Percentiles rank a stretch among this genome's conserved stretches.
Evolutionary conservation across 2,113 vertebrate species (phyloP).

Genomic region (Tretioscincus oriximinensis): DNA sequence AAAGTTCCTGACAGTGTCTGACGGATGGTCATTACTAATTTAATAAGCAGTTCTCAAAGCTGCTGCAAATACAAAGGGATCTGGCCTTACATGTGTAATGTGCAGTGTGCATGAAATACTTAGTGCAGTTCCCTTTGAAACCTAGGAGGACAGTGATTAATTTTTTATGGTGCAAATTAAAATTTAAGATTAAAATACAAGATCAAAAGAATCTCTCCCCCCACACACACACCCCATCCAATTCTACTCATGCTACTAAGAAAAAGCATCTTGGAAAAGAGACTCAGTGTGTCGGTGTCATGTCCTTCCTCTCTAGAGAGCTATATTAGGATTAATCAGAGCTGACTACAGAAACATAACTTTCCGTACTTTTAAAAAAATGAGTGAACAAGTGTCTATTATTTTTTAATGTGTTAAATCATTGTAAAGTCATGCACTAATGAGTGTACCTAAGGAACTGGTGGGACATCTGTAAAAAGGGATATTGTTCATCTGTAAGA

Average conservation of each 20-base stretch:
- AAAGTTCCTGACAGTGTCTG: constrained; percentile 60
- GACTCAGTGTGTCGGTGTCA: constrained; percentile 65
- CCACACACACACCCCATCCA: constrained; percentile 7
- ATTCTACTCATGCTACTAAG: constrained; percentile 62
- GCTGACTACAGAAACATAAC: constrained; percentile 50
- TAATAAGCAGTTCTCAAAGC: constrained; percentile 70
- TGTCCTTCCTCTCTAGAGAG: constrained; percentile 64
- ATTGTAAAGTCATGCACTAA: constrained; percentile 40
- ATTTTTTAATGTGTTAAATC: constrained; percentile 63
- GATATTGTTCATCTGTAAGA: constrained; percentile 23
- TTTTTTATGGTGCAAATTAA: constrained; percentile 80
- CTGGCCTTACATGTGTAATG: constrained; percentile 76
- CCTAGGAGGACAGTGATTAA: constrained; percentile 76
- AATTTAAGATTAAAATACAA: constrained; percentile 80
- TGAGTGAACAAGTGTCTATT: constrained; percentile 55
- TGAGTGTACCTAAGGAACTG: constrained; percentile 51
- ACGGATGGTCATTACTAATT: constrained; percentile 77
- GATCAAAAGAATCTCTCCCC: constrained; percentile 72
- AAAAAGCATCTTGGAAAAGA: constrained; percentile 76
- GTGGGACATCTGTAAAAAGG: constrained; percentile 34
- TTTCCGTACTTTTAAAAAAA: constrained; percentile 48
- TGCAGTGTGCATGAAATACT: constrained; percentile 69
- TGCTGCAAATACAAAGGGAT: constrained; percentile 69
- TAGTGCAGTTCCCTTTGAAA: constrained; percentile 76
- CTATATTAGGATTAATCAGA: constrained; percentile 68